Evolutionary conservation across 2,113 vertebrate genomes (phyloP).

Genomic region (Athene cunicularia): DNA sequence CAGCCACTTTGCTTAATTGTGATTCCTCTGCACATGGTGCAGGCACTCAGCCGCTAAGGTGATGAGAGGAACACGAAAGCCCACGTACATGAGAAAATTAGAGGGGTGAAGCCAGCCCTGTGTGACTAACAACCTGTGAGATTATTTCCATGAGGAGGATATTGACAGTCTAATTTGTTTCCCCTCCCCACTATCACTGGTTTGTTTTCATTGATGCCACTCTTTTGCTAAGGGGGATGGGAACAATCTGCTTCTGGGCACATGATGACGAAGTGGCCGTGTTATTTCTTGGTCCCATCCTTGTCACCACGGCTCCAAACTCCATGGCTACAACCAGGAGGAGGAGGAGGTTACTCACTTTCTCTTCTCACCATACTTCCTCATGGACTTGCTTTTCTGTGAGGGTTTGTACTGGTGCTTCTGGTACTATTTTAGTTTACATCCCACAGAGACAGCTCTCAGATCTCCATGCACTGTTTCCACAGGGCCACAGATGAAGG

Average conservation of each 20-base stretch:
- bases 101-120: background rate
- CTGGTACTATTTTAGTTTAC: background rate
- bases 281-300: background rate
- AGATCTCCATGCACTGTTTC: background rate
- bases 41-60: background rate
- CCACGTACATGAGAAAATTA: constrained; percentile 15
- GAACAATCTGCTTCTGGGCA: background rate
- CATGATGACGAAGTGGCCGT: background rate
- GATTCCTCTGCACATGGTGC: constrained; percentile 6
- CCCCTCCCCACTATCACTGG: background rate
- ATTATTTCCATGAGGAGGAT: background rate
- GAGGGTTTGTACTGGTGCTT: background rate
- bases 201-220: background rate
- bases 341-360: background rate
- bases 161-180: constrained; percentile 39
- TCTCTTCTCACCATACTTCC: background rate
- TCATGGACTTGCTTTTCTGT: background rate
- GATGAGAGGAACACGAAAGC: background rate
- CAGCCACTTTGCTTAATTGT: constrained; percentile 25
- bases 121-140: constrained; percentile 38
- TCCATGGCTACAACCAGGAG: background rate
- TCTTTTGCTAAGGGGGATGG: background rate
- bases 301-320: background rate
- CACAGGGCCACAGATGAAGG: background rate
- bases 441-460: background rate